These are phyloP conservation scores for Oryzias dopingdopingensis DNA, from an alignment of 2,797 vertebrate species.

Conservation along the genomic window DNA sequence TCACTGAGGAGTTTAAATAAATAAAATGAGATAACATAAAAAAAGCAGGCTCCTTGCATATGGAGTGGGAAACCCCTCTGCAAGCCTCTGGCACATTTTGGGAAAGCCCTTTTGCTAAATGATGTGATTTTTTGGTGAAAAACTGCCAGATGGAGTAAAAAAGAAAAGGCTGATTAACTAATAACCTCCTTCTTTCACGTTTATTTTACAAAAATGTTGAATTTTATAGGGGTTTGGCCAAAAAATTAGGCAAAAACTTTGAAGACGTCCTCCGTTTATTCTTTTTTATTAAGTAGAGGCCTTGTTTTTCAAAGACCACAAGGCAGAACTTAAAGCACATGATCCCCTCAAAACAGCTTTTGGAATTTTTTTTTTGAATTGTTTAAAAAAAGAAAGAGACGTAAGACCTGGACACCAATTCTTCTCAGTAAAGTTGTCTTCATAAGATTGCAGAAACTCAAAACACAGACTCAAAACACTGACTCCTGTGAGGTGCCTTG, in stretches of 20 bases:
- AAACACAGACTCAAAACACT: conserved; percentile 6
- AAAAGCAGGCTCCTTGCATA: conserved; percentile 24
- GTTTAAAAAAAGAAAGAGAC: conserved; percentile 13
- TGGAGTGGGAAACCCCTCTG: conserved; percentile 29
- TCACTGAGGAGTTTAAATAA: conserved; percentile 40
- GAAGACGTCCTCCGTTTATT: not conserved
- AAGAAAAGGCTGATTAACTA: no score
- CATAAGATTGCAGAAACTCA: not conserved
- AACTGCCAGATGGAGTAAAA: no score
- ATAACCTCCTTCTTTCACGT: no score
- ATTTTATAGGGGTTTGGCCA: no score
- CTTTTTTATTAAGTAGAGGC: not conserved
- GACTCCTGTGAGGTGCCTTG: conserved; percentile 18
- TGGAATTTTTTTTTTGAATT: conserved; percentile 30
- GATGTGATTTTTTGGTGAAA: not conserved
- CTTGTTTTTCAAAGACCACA: conserved; percentile 7
- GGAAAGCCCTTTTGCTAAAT: conserved; percentile 25
- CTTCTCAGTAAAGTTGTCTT: conserved; percentile 10
- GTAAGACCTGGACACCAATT: conserved; percentile 4
- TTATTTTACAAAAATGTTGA: no score
- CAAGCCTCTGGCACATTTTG: conserved; percentile 18
- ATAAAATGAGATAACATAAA: conserved; percentile 52
- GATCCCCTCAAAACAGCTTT: conserved; percentile 12
- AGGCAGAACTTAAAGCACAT: conserved; percentile 5
- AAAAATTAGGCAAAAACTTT: not conserved